phyloP scores from a whole-genome alignment of 2,113 vertebrate genomes.

The Sialia sialis region DNA sequence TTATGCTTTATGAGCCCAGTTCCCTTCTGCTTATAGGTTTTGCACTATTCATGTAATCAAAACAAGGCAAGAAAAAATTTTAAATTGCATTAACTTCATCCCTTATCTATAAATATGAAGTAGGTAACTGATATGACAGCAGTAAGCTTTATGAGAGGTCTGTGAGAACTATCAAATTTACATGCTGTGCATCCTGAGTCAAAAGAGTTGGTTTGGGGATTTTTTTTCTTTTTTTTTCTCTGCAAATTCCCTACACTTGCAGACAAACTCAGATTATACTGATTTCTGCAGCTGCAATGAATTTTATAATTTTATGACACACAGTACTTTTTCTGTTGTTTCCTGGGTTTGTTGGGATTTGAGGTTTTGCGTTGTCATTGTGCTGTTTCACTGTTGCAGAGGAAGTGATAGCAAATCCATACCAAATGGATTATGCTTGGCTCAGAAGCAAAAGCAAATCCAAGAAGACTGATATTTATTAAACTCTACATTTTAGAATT shows the following conservation, averaged over 20 bases:
- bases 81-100: neutral
- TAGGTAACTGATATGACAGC: neutral
- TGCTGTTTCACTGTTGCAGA: neutral
- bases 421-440: neutral
- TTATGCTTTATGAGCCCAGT: neutral
- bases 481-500: neutral
- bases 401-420: neutral
- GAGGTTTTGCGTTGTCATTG: neutral
- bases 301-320: neutral
- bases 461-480: neutral
- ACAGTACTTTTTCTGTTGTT: neutral
- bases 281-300: neutral
- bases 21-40: neutral
- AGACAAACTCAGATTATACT: neutral
- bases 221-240: neutral
- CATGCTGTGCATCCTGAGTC: neutral
- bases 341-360: neutral
- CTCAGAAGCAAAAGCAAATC: neutral
- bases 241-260: rapidly evolving
- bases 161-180: neutral
- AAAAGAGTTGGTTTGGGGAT: neutral
- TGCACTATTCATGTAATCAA: neutral
- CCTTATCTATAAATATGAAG: neutral
- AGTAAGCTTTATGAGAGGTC: neutral
- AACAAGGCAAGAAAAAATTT: neutral